These are phyloP conservation scores for Scarus forsteni DNA, from an alignment of 2,797 vertebrate species.

Conservation along the genomic window DNA sequence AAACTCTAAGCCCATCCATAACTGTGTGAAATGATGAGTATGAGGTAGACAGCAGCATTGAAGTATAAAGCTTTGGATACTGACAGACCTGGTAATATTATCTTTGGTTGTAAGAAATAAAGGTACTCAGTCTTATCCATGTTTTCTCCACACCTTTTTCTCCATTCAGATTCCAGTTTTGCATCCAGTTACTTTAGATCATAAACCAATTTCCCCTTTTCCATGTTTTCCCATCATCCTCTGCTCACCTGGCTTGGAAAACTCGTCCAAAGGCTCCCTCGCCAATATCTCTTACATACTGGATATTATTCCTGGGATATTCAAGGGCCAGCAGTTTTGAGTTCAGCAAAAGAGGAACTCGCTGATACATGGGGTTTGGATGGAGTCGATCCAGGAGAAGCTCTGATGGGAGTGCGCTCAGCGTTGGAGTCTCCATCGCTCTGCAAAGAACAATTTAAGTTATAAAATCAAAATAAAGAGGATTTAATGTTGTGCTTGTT, in stretches of 20 bases:
- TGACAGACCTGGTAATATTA: too few species aligned
- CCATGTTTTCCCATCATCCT: not conserved
- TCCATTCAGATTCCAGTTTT: not conserved
- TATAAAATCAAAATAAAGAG: not conserved
- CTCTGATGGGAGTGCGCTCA: slow-evolving; percentile 93
- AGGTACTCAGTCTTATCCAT: too few species aligned
- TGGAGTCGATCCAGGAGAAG: slow-evolving; percentile 94
- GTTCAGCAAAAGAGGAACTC: slow-evolving; percentile 95
- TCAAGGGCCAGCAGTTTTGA: slow-evolving; percentile 94
- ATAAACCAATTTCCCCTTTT: not conserved
- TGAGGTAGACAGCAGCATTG: too few species aligned
- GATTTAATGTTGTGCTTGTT: not conserved
- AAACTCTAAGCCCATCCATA: too few species aligned
- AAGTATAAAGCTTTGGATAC: too few species aligned
- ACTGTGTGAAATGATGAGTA: too few species aligned
- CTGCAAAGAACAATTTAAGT: slow-evolving; percentile 67
- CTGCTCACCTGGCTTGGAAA: slow-evolving; percentile 93
- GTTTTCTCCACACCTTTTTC: too few species aligned
- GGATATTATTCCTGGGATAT: slow-evolving; percentile 97
- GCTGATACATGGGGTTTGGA: slow-evolving; percentile 98
- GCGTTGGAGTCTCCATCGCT: slow-evolving; percentile 87
- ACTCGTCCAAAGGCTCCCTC: slow-evolving; percentile 98
- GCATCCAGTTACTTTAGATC: not conserved
- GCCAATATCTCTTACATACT: slow-evolving; percentile 97
- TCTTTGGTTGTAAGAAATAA: too few species aligned